phyloP scores from a whole-genome alignment of 2,888 invertebrate species.

The Temnothorax unifasciatus region DNA sequence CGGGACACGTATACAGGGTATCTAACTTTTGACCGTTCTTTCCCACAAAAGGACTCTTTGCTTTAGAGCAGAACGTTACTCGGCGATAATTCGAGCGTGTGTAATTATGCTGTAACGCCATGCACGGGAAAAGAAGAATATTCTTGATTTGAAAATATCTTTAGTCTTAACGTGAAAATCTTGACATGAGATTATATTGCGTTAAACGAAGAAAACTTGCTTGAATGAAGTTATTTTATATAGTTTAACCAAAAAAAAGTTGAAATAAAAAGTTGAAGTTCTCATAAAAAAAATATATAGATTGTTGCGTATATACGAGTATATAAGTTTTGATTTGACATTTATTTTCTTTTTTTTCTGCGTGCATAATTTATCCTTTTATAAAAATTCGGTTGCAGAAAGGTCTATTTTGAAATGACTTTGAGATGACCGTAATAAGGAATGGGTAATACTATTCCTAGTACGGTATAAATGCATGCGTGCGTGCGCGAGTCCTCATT shows the following conservation, averaged over 20 bases:
- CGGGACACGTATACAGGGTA: not conserved
- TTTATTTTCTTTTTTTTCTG: too few relatives aligned
- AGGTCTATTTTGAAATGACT: not conserved
- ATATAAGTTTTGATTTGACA: too few relatives aligned
- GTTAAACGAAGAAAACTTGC: too few relatives aligned
- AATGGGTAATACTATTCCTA: not conserved
- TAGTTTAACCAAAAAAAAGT: too few relatives aligned
- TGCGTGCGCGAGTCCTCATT: conserved; percentile 20
- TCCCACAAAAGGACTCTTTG: not conserved
- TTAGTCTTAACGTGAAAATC: too few relatives aligned
- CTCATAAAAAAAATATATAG: too few relatives aligned
- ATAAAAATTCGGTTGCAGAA: not conserved
- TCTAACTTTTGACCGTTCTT: not conserved
- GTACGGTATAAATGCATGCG: not conserved
- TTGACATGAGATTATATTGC: too few relatives aligned
- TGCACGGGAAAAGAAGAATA: too few relatives aligned
- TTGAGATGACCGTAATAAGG: not conserved
- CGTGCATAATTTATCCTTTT: not conserved
- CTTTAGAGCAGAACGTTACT: not conserved
- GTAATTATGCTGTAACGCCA: not conserved
- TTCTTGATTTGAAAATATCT: too few relatives aligned
- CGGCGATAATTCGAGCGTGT: not conserved
- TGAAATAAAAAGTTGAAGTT: too few relatives aligned
- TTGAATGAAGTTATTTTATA: too few relatives aligned
- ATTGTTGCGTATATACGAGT: too few relatives aligned